Conservation (phyloP, 1,140 invertebrate genomes). For the Brachionus calyciflorus region DNA sequence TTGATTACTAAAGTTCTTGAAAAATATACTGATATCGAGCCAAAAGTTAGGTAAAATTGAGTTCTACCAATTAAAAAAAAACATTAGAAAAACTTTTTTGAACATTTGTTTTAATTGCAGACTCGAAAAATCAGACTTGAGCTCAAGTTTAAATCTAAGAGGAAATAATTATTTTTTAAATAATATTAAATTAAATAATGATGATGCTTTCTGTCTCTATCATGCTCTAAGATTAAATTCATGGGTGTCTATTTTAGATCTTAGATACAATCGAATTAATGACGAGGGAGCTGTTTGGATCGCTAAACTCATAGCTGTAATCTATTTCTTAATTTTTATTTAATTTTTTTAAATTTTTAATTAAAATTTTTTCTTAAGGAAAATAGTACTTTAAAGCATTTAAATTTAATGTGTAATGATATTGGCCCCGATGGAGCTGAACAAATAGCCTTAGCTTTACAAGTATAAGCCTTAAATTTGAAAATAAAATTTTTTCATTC, state of each 20-base stretch:
- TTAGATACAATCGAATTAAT: conserved; percentile 58
- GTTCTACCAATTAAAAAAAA: neutral
- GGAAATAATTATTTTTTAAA: conserved; percentile 57
- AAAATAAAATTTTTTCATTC: neutral
- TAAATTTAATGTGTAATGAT: conserved; percentile 61
- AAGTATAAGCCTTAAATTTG: conserved; percentile 50
- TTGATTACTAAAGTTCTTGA: conserved; percentile 26
- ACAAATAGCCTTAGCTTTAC: conserved; percentile 53
- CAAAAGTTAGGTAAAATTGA: neutral
- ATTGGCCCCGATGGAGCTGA: conserved; percentile 55
- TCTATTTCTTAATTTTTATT: neutral
- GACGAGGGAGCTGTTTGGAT: conserved; percentile 56
- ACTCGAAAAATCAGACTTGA: neutral
- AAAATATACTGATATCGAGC: neutral
- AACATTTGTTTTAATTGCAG: neutral
- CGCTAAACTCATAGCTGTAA: conserved; percentile 47
- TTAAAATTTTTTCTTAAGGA: conserved; percentile 14
- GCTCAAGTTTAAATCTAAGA: conserved; percentile 53
- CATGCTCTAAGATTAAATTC: conserved; percentile 54
- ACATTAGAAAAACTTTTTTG: neutral
- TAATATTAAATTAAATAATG: conserved; percentile 51
- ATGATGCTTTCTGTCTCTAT: conserved; percentile 53
- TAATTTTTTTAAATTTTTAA: too few species aligned
- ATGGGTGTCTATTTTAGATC: conserved; percentile 55
- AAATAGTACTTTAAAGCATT: neutral